A percentile compares a stretch with the other conserved stretches of the same genome.
Conservation (phyloP, 2,888 invertebrate genomes). For the Archips crataeganus region DNA sequence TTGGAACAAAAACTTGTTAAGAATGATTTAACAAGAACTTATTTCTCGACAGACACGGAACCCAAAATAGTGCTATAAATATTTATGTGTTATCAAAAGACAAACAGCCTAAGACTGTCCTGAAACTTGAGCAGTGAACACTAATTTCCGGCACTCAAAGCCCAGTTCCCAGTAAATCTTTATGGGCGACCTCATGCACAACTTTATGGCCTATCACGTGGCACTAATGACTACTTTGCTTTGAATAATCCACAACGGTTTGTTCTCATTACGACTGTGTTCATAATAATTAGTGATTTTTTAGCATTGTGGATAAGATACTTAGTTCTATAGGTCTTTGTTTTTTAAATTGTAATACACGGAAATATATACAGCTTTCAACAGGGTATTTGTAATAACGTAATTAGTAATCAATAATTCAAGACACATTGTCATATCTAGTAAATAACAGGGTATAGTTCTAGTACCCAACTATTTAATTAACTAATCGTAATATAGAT, state of each 20-base stretch:
- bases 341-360: too few relatives aligned
- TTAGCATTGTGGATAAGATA: not conserved
- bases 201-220: conserved; percentile 31
- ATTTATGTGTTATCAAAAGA: not conserved
- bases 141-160: conserved; percentile 27
- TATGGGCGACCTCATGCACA: conserved; percentile 20
- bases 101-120: not conserved
- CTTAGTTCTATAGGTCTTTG: not conserved
- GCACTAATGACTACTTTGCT: conserved; percentile 27
- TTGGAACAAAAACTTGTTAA: too few relatives aligned
- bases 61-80: not conserved
- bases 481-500: too few relatives aligned
- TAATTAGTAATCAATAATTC: too few relatives aligned
- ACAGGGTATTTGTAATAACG: too few relatives aligned
- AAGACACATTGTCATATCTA: too few relatives aligned
- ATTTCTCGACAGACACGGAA: too few relatives aligned
- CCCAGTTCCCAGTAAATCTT: conserved; percentile 14
- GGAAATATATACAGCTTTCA: too few relatives aligned
- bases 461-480: too few relatives aligned
- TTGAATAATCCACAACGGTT: conserved; percentile 23
- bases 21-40: too few relatives aligned
- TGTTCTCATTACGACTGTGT: conserved; percentile 19
- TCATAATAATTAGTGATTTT: not conserved
- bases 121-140: not conserved
- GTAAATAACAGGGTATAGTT: too few relatives aligned